These are phyloP conservation scores for Idaea biselata DNA, from an alignment of 2,888 invertebrate genomes.

Conservation along the genomic window DNA sequence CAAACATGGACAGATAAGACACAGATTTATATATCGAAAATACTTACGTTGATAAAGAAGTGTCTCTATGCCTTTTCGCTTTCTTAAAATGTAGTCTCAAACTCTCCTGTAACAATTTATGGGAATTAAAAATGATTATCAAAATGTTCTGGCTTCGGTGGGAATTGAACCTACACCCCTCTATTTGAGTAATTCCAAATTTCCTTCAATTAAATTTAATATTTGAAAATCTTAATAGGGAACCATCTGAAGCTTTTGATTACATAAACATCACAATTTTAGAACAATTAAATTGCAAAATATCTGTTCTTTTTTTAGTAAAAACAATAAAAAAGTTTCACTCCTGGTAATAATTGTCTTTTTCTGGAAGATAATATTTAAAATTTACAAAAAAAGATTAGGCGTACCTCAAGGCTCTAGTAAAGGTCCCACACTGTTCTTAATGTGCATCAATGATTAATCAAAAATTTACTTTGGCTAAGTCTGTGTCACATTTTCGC, in stretches of 20 bases:
- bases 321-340: neutral
- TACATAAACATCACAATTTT: neutral
- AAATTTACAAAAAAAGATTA: neutral
- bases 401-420: neutral
- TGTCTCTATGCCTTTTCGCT: conserved; percentile 58
- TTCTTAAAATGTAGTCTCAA: conserved; percentile 62
- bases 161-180: no score
- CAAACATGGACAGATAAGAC: no score
- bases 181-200: no score
- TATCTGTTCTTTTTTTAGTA: neutral
- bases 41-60: conserved; percentile 56
- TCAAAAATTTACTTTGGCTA: no score
- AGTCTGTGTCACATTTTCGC: no score
- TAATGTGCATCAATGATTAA: no score
- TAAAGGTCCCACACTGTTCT: no score
- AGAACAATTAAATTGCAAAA: neutral
- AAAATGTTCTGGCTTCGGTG: neutral
- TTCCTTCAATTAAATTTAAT: no score
- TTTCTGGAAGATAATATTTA: neutral
- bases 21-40: neutral
- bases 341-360: neutral
- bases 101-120: conserved; percentile 48
- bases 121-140: neutral
- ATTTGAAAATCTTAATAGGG: neutral
- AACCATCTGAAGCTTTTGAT: neutral